Base-by-base conservation (phyloP, 2,797 vertebrate species). In the Scolopax bukidnonensis region DNA sequence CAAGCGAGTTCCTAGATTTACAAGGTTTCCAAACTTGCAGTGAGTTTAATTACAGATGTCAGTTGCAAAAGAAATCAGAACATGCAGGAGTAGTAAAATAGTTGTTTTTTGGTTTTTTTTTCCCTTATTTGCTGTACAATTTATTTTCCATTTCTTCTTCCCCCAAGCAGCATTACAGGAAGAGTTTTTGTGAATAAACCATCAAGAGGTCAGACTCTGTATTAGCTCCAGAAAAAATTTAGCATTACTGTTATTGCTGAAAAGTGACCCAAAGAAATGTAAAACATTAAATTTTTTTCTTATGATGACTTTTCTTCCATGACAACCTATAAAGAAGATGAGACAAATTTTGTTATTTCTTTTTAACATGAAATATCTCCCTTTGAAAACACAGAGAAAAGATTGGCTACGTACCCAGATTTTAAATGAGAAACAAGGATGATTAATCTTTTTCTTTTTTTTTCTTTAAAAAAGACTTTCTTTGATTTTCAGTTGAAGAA, bases 351-450 rank as follows among this genome's bases (percentile, higher is more conserved):
- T 91, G 80, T 69, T 88, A 86, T 68, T 95, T 83, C 54, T 61
- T 92, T 89, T 85, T 63, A 79, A 86, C 87, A 79, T 90, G 87
- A 89, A 93, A 87, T 85, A 74, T 89, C 68, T 93, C 36, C 13
- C 32, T 87, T 84, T 88, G 63, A 61, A 79, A 96, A 86, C 87
- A 92, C 21, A 85, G 41, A 56, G 70, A 51, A 87, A 84, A 92
- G 76, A 95, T 88, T 96, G 93, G 87, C 87, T 91, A 50, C 0
- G 0, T 86, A 88, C 83, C 83, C 85, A 91, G 89, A 93, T 10
- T 92, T 92, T 70, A 95, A 90, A 96, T 82, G 68, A 93, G 93
- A 84, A 93, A 88, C 59, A 77, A 73, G 41, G 61, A 91, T 94
- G 85, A 95, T 93, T 92, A 92, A 94, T 91, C 51, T 76, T 53